These are phyloP conservation scores for Drosophila cracens DNA, from an alignment of 2,888 invertebrate genomes.

Conservation along the genomic window DNA sequence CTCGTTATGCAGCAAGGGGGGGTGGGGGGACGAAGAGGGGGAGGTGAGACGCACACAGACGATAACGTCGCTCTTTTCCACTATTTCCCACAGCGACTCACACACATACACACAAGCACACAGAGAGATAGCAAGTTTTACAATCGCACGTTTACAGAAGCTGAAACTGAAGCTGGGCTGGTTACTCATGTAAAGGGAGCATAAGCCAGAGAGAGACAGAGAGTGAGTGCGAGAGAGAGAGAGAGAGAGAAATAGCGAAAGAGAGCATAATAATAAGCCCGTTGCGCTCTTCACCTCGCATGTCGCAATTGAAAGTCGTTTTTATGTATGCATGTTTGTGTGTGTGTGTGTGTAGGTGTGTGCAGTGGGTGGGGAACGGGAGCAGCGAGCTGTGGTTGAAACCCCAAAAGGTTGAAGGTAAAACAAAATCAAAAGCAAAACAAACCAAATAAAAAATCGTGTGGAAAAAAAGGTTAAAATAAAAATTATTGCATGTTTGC, in stretches of 20 bases:
- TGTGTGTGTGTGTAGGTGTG: slow-evolving; percentile 31
- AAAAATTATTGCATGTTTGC: slow-evolving; percentile 54
- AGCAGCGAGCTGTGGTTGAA: slow-evolving; percentile 42
- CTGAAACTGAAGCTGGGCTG: slow-evolving; percentile 68
- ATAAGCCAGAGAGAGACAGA: slow-evolving; percentile 7
- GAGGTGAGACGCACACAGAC: slow-evolving; percentile 10
- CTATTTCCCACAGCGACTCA: slow-evolving; percentile 70
- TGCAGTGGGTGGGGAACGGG: slow-evolving; percentile 33
- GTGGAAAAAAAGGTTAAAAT: slow-evolving; percentile 68
- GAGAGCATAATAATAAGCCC: slow-evolving; percentile 41
- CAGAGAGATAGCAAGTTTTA: slow-evolving; percentile 23
- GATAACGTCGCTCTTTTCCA: slow-evolving; percentile 68
- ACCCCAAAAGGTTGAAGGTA: slow-evolving; percentile 79
- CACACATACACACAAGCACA: slow-evolving; percentile 28
- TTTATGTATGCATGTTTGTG: slow-evolving; percentile 16
- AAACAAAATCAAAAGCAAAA: slow-evolving; percentile 63
- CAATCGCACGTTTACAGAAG: slow-evolving; percentile 54
- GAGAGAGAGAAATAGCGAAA: slow-evolving; percentile 16
- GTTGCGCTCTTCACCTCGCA: slow-evolving; percentile 58
- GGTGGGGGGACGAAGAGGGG: slow-evolving; percentile 1
- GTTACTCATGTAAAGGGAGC: slow-evolving; percentile 63
- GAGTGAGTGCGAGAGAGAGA: slow-evolving; percentile 3
- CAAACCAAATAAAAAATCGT: slow-evolving; percentile 72
- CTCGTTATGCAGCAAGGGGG: slow-evolving; percentile 58
- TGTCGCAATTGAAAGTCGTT: slow-evolving; percentile 79